Evolutionary conservation across 2,113 vertebrate genomes (phyloP).

Genomic region (Pelvicachromis taeniatus): DNA sequence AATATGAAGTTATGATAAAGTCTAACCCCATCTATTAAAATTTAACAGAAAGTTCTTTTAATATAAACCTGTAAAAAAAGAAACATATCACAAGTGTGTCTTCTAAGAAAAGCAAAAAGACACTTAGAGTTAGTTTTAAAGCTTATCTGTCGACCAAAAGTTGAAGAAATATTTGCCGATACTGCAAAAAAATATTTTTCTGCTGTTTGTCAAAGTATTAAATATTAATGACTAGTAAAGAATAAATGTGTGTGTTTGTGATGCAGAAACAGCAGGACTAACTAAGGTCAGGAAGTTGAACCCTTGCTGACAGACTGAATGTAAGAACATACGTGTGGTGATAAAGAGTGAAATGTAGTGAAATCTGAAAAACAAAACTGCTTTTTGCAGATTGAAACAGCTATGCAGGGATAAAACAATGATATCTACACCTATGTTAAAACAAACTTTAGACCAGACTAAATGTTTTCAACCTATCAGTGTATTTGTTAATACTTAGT

Average conservation of each 20-base stretch:
- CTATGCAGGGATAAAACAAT: background rate
- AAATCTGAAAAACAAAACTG: background rate
- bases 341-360: background rate
- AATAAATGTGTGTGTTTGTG: background rate
- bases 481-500: background rate
- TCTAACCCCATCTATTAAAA: background rate
- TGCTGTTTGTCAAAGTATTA: background rate
- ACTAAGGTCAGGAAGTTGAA: background rate
- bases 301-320: rapidly evolving
- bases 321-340: background rate
- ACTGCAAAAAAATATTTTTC: background rate
- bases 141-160: background rate
- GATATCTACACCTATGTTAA: background rate
- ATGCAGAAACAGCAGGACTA: background rate
- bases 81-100: background rate
- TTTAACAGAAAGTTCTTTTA: background rate
- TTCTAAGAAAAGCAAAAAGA: background rate
- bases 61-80: background rate
- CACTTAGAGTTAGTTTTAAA: background rate
- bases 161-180: background rate
- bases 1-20: background rate
- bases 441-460: background rate
- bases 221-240: background rate
- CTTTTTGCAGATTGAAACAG: background rate
- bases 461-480: background rate